Evolutionary conservation across 1,140 invertebrate species (phyloP), one percentile per base, ranked within the genome.

Genomic region (Drosophila equinoxialis): DNA sequence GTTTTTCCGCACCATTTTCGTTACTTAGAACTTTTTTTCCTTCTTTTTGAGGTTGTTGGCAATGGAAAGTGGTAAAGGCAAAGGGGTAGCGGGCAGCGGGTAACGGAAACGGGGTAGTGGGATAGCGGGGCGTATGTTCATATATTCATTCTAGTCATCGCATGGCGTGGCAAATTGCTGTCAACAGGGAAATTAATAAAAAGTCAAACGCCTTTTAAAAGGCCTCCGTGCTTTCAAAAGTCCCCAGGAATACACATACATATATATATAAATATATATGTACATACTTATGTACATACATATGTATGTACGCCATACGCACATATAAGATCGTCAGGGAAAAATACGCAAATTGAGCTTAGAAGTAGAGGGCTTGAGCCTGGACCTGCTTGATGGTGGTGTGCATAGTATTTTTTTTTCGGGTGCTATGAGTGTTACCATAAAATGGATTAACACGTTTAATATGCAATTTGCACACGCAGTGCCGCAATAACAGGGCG

Each of bases 141-240:
- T 30, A 30, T 6, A 30, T 30, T 51, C 45, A 11, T 51, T 51
- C 45, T 51, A 51, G 17, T 51, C 45, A 51, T 87, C 84, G 79
- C 87, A 74, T 77, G 77, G 84, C 84, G 83, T 87, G 77, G 77
- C 83, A 87, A 87, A 87, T 87, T 87, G 83, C 83, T 87, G 83
- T 89, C 83, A 87, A 87, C 83, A 87, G 83, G 83, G 83, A 87
- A 87, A 87, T 87, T 87, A 87, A 87, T 87, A 86, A 89, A 87
- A 89, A 87, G 84, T 80, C 84, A 86, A 87, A 79, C 77, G 65
- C 72, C 78, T 89, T 82, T 86, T 83, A 83, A 79, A 87, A 74
- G 78, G 37, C 54, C 48, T 63, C 42, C 54, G 45, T 51, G 45
- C 45, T 39, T 11, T 51, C 7, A 51, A 45, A 23, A 51, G 45